Base-by-base conservation (phyloP, 2,888 invertebrate genomes). In the Lepidonotus clava region DNA sequence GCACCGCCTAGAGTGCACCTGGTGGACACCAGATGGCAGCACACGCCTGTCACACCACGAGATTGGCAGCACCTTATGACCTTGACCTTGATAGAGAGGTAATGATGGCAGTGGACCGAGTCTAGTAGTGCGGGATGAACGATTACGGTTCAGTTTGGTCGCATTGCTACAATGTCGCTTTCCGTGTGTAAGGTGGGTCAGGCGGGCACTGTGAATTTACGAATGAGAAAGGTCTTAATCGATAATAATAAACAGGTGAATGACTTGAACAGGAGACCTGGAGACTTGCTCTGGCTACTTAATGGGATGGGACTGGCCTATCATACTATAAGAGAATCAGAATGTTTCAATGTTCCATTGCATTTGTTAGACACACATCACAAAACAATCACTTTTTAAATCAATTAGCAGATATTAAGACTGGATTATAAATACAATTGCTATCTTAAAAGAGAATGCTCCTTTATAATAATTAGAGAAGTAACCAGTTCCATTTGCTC, bases 301-400 rank as follows among this genome's bases (percentile, higher is more conserved):
- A 80, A 80, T 80, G 80, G 80, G 80, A 80, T 80, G 80, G 80
- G 80, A 80, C 80, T 80, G 80, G 80, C 51, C 46, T 80, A 80
- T 80, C 46, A 80, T 80, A 80, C 80, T 80, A 80, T 80, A 71
- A 38, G 71, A 71, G 71, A 61, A 61, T 61, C 61, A 61, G 61
- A 71, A 71, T 71, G 36, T 38, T 71, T 71, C 71, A 71, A 71
- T 71, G n/a, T 34, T 71, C n/a, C 71, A 71, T 71, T 71, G 34
- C 36, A 36, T 71, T 11, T 46, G 18, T 46, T 46, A 34, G 34
- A 71, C 71, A 71, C 71, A 71, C 71, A 71, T 71, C 71, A 71
- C 71, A 71, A 71, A 71, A 71, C 71, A 71, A 61, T 71, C 71
- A 71, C 71, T 38, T 66, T 66, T 71, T 36, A 71, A 71, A 71